These are phyloP conservation scores for Nerophis lumbriciformis DNA, from an alignment of 2,113 vertebrate genomes.

Conservation along the genomic window DNA sequence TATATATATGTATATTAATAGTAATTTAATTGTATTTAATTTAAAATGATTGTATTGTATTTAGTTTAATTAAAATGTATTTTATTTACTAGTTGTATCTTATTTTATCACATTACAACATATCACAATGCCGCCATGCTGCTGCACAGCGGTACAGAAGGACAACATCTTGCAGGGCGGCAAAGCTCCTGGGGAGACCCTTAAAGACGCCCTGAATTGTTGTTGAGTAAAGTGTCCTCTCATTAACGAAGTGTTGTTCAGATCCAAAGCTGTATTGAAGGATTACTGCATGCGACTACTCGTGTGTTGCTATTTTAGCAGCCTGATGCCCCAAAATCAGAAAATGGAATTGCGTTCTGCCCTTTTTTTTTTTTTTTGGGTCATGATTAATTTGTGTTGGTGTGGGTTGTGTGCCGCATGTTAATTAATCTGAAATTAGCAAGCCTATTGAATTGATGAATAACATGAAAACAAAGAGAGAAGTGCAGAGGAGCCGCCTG, in stretches of 20 bases:
- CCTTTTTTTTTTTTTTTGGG: constrained; percentile 38
- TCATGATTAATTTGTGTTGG: constrained; percentile 45
- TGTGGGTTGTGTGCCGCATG: constrained; percentile 30
- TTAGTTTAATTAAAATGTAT: too few relatives aligned
- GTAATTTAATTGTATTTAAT: too few relatives aligned
- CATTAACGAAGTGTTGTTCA: constrained; percentile 25
- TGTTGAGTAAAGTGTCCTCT: constrained; percentile 36
- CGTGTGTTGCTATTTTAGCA: constrained; percentile 38
- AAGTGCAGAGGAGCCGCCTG: constrained; percentile 22
- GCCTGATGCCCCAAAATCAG: constrained; percentile 20
- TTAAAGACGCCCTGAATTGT: constrained; percentile 31
- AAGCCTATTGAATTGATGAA: constrained; percentile 53
- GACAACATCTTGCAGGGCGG: too few relatives aligned
- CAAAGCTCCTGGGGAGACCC: constrained; percentile 17
- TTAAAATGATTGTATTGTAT: too few relatives aligned
- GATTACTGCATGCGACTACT: constrained; percentile 40
- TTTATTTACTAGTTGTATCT: too few relatives aligned
- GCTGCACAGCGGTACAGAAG: too few relatives aligned
- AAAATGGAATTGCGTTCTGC: constrained; percentile 45
- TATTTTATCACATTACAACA: too few relatives aligned
- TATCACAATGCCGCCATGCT: too few relatives aligned
- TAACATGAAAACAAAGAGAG: constrained; percentile 36
- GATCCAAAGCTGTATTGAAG: constrained; percentile 47
- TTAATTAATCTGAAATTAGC: constrained; percentile 53
- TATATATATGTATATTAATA: too few relatives aligned